phyloP scores from a whole-genome alignment of 2,797 vertebrate genomes.

The Scolopax bukidnonensis region DNA sequence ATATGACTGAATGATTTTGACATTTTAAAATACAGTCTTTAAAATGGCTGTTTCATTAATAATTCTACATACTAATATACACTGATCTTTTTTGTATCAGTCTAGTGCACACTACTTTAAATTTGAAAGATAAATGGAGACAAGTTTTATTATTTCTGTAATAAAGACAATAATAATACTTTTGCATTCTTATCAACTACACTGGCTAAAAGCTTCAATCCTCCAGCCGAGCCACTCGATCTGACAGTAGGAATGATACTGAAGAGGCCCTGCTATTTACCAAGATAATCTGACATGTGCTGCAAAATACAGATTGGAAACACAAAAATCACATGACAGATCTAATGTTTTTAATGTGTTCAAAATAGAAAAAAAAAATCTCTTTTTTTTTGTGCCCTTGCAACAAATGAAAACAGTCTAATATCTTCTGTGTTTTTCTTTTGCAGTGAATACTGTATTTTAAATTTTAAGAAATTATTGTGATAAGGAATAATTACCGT shows the following conservation, averaged over 20 bases:
- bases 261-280: not conserved
- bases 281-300: not conserved
- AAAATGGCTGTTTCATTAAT: not conserved
- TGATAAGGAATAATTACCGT: not conserved
- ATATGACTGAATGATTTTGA: not conserved
- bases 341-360: not conserved
- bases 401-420: not conserved
- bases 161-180: not conserved
- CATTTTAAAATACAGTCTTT: not conserved
- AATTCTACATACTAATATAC: not conserved
- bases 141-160: not conserved
- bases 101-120: not conserved
- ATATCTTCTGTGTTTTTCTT: not conserved
- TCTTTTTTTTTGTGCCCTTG: not conserved
- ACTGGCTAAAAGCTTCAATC: not conserved
- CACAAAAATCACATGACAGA: not conserved
- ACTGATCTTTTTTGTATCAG: not conserved
- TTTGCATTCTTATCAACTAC: not conserved
- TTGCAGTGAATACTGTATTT: not conserved
- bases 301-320: not conserved
- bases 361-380: not conserved
- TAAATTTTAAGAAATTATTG: not conserved
- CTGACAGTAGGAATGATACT: slow-evolving; percentile 2
- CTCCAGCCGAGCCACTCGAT: not conserved
- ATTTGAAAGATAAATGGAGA: not conserved